phyloP scores from a whole-genome alignment of 2,797 vertebrate species.

The Pangasius macronema region DNA sequence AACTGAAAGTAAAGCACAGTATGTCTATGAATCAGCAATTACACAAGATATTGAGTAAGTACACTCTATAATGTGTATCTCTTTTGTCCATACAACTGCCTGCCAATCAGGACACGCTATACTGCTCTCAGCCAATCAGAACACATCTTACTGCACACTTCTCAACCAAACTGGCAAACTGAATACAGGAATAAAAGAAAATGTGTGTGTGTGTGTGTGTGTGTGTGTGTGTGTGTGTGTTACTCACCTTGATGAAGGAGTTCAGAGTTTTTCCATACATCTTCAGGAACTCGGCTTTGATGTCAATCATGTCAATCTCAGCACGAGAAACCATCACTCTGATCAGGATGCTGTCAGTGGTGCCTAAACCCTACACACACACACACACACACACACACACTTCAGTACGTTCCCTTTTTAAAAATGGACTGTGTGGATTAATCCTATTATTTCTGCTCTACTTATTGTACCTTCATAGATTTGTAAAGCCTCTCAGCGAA shows the following conservation, averaged over 20 bases:
- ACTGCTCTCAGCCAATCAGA: neutral
- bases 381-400: neutral
- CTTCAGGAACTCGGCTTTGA: constrained; percentile 86
- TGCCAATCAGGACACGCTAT: neutral
- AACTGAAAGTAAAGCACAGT: neutral
- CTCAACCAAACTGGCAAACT: neutral
- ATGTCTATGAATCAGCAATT: neutral
- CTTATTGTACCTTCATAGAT: constrained; percentile 93
- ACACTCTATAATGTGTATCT: neutral
- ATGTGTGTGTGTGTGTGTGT: neutral
- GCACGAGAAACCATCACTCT: constrained; percentile 91
- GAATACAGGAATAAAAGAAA: neutral
- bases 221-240: neutral
- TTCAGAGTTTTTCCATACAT: constrained; percentile 90
- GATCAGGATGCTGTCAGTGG: constrained; percentile 88
- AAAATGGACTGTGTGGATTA: too few relatives aligned
- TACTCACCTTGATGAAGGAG: constrained; percentile 95
- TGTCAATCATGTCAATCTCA: constrained; percentile 93
- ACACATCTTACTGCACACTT: neutral
- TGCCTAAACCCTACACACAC: constrained; percentile 85
- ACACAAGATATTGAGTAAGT: neutral
- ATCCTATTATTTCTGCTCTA: neutral
- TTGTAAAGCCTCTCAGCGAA: constrained; percentile 94
- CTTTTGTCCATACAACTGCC: neutral
- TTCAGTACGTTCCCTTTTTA: neutral